phyloP scores from a whole-genome alignment of 2,797 vertebrate genomes.

The Ambastaia sidthimunki region DNA sequence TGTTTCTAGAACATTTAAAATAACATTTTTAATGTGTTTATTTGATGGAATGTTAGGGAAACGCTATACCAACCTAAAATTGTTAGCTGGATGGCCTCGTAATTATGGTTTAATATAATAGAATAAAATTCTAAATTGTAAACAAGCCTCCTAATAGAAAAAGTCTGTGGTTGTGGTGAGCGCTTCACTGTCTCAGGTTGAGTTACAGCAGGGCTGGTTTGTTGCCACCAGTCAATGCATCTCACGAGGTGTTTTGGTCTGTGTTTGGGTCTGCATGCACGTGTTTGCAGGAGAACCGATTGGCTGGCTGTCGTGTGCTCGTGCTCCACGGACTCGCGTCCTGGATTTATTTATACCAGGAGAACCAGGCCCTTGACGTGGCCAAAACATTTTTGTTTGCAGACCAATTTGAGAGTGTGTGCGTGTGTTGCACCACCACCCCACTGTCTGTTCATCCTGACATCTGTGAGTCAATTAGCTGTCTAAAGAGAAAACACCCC shows the following conservation, averaged over 20 bases:
- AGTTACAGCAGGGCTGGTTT: background rate
- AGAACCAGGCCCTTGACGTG: slow-evolving; percentile 42
- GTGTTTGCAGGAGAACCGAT: slow-evolving; percentile 5
- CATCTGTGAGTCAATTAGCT: slow-evolving; percentile 84
- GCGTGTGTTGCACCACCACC: slow-evolving; percentile 34
- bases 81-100: background rate
- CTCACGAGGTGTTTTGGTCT: slow-evolving; percentile 25
- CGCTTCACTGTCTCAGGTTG: background rate
- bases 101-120: background rate
- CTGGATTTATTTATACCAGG: slow-evolving; percentile 61
- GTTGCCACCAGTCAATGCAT: slow-evolving; percentile 5
- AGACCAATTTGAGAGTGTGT: slow-evolving; percentile 45
- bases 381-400: slow-evolving; percentile 63
- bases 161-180: background rate
- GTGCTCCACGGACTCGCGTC: slow-evolving; percentile 35
- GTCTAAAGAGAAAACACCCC: slow-evolving; percentile 80
- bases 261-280: slow-evolving; percentile 50
- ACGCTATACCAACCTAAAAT: too few relatives aligned
- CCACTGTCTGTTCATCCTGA: slow-evolving; percentile 48
- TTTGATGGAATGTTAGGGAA: too few relatives aligned
- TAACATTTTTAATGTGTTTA: too few relatives aligned
- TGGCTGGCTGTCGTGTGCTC: slow-evolving; percentile 59
- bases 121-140: background rate
- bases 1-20: too few relatives aligned
- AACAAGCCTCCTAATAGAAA: background rate